Conservation (phyloP, 2,113 vertebrate genomes). For the Petromus typicus region DNA sequence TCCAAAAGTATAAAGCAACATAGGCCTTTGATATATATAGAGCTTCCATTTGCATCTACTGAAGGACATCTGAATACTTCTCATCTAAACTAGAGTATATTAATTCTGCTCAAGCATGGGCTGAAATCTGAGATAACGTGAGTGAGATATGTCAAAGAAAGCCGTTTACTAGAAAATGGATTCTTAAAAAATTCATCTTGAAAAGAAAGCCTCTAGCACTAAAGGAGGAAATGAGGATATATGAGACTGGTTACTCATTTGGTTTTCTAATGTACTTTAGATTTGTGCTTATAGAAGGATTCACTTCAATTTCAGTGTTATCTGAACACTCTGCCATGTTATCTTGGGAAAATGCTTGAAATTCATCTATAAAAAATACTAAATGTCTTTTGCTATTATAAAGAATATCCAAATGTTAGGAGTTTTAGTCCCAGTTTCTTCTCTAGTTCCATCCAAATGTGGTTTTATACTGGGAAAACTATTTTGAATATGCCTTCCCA, state of each 20-base stretch:
- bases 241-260: neutral
- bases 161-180: slow-evolving; percentile 4
- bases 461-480: neutral
- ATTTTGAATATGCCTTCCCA: slow-evolving; percentile 25
- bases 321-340: neutral
- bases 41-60: neutral
- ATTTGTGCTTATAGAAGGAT: neutral
- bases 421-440: neutral
- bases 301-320: slow-evolving; percentile 32
- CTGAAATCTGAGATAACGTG: neutral
- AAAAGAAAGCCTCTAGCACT: neutral
- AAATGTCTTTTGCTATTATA: neutral
- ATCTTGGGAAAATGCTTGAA: slow-evolving; percentile 12
- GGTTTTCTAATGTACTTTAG: slow-evolving; percentile 55
- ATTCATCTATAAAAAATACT: slow-evolving; percentile 23
- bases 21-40: neutral
- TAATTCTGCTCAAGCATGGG: slow-evolving; percentile 4
- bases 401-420: neutral
- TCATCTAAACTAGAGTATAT: neutral
- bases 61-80: neutral
- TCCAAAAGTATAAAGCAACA: neutral
- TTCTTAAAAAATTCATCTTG: slow-evolving; percentile 24
- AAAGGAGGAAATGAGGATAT: neutral
- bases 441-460: neutral
- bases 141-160: slow-evolving; percentile 21